Base-by-base conservation (phyloP, 2,797 vertebrate genomes). In the Pipistrellus pipistrellus region DNA sequence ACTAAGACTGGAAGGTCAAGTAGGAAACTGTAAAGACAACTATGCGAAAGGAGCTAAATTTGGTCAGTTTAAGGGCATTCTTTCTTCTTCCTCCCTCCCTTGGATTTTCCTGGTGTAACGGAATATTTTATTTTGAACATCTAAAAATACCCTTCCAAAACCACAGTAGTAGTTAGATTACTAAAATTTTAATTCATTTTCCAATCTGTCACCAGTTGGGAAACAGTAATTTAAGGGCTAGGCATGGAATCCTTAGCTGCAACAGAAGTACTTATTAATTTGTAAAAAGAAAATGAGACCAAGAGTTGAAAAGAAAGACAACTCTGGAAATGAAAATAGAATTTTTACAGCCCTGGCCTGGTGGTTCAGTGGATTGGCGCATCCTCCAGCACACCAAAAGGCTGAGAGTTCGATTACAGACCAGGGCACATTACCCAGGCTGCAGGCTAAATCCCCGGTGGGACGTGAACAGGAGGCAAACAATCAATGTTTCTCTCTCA, bases 121-220 rank as follows among this genome's bases (percentile, higher is more conserved):
- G 66, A 96, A 91, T 96, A 95, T 88, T 97, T 97, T 95, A 93
- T 85, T 96, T 88, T 96, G 71, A 92, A 91, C 57, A 91, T 82
- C 91, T 95, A 96, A 92, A 95, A 96, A 95, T 93, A 95, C 20
- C 46, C 35, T 95, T 92, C 41, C 48, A 93, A 96, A 96, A 93
- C 80, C 76, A n/a, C 57, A 93, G 44, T 48, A 90, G 32, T 91
- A 94, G 84, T 84, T 87, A 93, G 64, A 94, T 81, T 91, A 95
- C 82, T 90, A 96, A 95, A 93, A 23, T 72, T 96, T 95, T 85
- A 96, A 89, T 72, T 97, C 71, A 44, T 62, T 87, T 96, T 94
- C 89, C 32, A 95, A 81, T 81, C 53, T 91, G 48, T 91, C 41
- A 95, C 46, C 35, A 85, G 68, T 78, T 84, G 32, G 77, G 66